Evolutionary conservation across 2,797 vertebrate genomes (phyloP).

Genomic region (Sciurus carolinensis): DNA sequence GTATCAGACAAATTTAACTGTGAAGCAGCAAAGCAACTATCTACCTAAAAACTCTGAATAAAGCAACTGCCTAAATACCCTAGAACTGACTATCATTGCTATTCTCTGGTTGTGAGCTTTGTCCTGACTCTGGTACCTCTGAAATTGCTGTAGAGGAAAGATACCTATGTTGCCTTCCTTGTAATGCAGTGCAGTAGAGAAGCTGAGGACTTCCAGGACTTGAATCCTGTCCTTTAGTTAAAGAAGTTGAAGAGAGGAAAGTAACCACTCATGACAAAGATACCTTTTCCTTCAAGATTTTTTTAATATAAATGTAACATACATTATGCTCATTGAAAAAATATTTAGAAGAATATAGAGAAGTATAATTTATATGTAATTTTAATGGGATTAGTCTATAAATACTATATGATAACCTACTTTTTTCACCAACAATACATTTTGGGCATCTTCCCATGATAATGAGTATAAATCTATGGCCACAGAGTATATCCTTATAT

Average conservation of each 20-base stretch:
- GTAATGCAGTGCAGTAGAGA: neutral
- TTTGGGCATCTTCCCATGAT: slow-evolving; percentile 3
- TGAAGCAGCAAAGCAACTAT: neutral
- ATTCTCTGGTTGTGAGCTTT: neutral
- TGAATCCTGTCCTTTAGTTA: neutral
- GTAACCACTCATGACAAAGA: neutral
- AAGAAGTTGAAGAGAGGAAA: neutral
- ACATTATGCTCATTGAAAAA: neutral
- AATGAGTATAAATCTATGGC: neutral
- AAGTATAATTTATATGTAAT: neutral
- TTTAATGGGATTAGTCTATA: neutral
- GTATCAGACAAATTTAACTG: neutral
- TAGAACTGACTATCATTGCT: neutral
- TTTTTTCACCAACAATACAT: neutral
- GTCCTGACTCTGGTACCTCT: neutral
- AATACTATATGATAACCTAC: neutral
- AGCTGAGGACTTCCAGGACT: neutral
- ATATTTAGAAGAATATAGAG: neutral
- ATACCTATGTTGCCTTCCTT: neutral
- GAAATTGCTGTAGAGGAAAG: neutral
- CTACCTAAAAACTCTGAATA: neutral
- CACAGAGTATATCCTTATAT: neutral
- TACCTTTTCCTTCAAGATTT: neutral
- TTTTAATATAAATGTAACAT: neutral
- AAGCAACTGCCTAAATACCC: neutral